A percentile compares a stretch with the other conserved stretches of the same genome.
Evolutionary conservation across 2,888 invertebrate genomes (phyloP).

Genomic region (Stenichneumon culpator): DNA sequence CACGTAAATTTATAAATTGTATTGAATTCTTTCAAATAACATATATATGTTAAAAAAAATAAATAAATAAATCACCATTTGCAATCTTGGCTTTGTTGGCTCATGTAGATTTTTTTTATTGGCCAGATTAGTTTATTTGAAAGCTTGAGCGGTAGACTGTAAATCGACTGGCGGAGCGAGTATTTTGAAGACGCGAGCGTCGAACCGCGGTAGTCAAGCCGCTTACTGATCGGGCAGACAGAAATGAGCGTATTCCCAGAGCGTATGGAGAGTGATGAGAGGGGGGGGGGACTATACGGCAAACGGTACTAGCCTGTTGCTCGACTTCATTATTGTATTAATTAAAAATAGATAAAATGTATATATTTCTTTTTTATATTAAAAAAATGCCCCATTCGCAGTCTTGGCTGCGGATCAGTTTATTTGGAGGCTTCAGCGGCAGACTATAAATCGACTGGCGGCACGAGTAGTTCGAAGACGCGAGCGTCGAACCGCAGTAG

Average conservation of each 20-base stretch:
- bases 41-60: neutral
- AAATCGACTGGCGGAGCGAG: constrained; percentile 17
- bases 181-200: constrained; percentile 32
- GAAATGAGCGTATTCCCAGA: constrained; percentile 13
- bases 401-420: neutral
- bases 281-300: neutral
- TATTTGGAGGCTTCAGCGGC: neutral
- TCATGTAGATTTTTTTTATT: too few species aligned
- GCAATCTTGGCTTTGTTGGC: neutral
- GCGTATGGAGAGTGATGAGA: neutral
- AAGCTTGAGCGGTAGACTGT: neutral
- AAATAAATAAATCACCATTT: neutral
- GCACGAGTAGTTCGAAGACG: constrained; percentile 2
- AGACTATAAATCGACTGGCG: constrained; percentile 2
- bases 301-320: neutral
- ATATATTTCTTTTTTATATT: too few species aligned
- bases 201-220: constrained; percentile 53
- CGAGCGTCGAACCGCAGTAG: constrained; percentile 55
- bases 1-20: too few species aligned
- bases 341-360: too few species aligned
- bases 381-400: neutral
- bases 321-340: neutral
- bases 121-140: neutral
- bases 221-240: constrained; percentile 53
- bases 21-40: too few species aligned